Percentiles rank a stretch among this genome's conserved stretches.
Evolutionary conservation across 1,140 invertebrate species (phyloP).

Genomic region (Wiebesia pumilae): DNA sequence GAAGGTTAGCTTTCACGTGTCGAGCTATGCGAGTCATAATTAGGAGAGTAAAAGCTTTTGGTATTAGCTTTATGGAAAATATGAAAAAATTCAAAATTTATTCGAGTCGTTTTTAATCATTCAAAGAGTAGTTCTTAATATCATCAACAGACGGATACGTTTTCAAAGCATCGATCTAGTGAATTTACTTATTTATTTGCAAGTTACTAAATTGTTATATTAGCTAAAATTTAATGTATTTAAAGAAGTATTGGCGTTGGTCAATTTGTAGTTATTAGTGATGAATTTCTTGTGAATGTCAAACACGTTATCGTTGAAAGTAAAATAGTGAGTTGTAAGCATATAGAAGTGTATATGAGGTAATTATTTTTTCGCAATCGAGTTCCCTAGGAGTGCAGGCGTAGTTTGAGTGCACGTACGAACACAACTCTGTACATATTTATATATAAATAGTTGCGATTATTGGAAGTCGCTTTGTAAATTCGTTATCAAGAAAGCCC

Average conservation of each 20-base stretch:
- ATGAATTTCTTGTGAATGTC: constrained; percentile 17
- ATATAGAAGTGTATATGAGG: background rate
- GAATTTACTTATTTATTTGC: constrained; percentile 47
- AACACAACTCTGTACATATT: constrained; percentile 43
- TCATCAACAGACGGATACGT: background rate
- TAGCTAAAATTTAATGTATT: constrained; percentile 37
- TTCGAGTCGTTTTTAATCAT: constrained; percentile 12
- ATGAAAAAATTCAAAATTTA: background rate
- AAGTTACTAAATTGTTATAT: constrained; percentile 38
- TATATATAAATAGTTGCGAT: constrained; percentile 30
- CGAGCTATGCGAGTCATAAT: constrained; percentile 14
- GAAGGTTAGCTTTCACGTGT: background rate
- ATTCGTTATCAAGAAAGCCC: constrained; percentile 27
- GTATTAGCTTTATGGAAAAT: background rate
- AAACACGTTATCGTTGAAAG: background rate
- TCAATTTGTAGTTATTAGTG: constrained; percentile 41
- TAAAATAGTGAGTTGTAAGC: background rate
- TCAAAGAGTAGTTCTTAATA: background rate
- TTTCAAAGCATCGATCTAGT: constrained; percentile 3
- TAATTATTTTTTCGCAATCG: constrained; percentile 23
- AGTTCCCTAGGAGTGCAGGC: constrained; percentile 11
- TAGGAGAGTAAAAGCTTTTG: background rate
- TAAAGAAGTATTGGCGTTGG: constrained; percentile 16
- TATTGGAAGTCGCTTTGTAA: constrained; percentile 38
- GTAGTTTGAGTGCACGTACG: background rate